Evolutionary conservation across 2,113 vertebrate species (phyloP).

Genomic region (Ammodytes marinus): DNA sequence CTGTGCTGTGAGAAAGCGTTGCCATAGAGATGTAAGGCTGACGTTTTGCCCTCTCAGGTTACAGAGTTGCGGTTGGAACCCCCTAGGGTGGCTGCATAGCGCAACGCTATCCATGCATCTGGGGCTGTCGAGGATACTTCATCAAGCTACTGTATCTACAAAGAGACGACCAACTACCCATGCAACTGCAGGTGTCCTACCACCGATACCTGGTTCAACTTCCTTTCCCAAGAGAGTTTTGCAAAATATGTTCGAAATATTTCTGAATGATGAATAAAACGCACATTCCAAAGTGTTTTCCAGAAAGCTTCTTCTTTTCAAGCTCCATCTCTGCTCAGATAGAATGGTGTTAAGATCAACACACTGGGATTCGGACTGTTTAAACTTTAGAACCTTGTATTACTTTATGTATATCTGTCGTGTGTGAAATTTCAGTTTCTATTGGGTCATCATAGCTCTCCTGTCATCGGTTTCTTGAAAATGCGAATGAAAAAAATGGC

Average conservation of each 20-base stretch:
- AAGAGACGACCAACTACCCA: not conserved
- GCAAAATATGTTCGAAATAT: not conserved
- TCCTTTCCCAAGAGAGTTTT: not conserved
- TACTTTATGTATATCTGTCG: not conserved
- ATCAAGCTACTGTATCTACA: not conserved
- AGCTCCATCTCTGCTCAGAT: not conserved
- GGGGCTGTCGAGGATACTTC: not conserved
- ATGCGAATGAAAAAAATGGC: too few species aligned
- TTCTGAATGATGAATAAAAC: not conserved
- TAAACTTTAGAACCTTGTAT: not conserved
- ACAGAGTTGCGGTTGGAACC: constrained; percentile 26
- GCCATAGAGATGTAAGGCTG: constrained; percentile 47
- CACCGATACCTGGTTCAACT: not conserved
- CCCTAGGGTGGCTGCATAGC: constrained; percentile 1
- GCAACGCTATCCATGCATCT: not conserved
- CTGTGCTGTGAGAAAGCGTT: constrained; percentile 24
- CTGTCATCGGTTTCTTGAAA: not conserved
- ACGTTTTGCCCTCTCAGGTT: constrained; percentile 40
- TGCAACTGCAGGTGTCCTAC: not conserved
- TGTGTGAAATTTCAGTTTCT: not conserved
- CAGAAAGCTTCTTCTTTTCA: not conserved
- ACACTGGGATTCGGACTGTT: not conserved
- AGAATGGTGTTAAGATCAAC: not conserved
- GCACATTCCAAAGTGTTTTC: not conserved
- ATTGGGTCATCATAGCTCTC: not conserved